Evolutionary conservation across 2,113 vertebrate species (phyloP).

Genomic region (Ctenomys sociabilis): DNA sequence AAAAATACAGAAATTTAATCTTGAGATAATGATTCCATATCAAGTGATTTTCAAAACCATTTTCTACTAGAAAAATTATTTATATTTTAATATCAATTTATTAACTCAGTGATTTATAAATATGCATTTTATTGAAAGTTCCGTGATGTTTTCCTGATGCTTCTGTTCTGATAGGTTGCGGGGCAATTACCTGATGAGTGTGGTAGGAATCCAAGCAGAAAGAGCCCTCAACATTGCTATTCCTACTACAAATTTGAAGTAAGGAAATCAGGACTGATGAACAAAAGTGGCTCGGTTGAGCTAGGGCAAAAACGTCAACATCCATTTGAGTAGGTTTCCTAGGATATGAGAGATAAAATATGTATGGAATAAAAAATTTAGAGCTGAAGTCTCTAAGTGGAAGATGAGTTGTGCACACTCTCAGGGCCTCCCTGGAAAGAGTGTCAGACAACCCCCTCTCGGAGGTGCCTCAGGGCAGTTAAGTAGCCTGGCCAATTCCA

Average conservation of each 20-base stretch:
- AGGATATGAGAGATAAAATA: neutral
- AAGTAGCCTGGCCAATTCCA: neutral
- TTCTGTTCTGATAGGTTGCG: neutral
- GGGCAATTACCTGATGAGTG: neutral
- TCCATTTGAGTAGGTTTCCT: neutral
- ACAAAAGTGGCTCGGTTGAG: neutral
- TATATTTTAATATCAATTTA: neutral
- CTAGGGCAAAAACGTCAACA: neutral
- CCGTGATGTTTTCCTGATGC: neutral
- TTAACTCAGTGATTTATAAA: slow-evolving; percentile 44
- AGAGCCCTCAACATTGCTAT: neutral
- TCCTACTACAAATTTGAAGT: neutral
- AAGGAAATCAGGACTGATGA: neutral
- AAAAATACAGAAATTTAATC: neutral
- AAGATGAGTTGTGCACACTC: neutral
- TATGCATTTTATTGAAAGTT: neutral
- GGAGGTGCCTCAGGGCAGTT: neutral
- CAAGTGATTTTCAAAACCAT: neutral
- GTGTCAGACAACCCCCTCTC: neutral
- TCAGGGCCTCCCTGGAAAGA: neutral
- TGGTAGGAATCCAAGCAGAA: neutral
- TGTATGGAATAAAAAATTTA: neutral
- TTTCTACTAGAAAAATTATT: neutral
- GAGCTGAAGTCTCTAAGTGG: neutral
- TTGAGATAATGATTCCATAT: neutral